Percentiles rank a stretch among this genome's conserved stretches.
These are phyloP conservation scores for Andrena bicolor DNA, from an alignment of 2,888 invertebrate genomes.

Conservation along the genomic window DNA sequence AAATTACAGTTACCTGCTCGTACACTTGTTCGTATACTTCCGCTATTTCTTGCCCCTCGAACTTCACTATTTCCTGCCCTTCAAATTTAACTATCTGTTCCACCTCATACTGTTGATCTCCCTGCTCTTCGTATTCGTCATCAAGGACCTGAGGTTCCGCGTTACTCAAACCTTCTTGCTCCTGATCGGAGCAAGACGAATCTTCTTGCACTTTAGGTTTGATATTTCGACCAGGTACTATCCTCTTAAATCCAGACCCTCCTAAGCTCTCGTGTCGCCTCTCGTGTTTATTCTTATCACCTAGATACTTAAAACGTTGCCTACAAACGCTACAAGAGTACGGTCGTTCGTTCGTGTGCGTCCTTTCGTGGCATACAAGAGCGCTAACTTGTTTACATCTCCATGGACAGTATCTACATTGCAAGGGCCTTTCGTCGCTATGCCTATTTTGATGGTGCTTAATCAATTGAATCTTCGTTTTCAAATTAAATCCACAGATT, in stretches of 20 bases:
- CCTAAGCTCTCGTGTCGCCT: slow-evolving; percentile 83
- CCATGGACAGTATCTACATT: slow-evolving; percentile 82
- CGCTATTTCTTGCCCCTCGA: slow-evolving; percentile 67
- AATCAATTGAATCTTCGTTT: slow-evolving; percentile 83
- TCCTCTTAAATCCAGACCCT: slow-evolving; percentile 83
- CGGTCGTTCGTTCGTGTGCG: slow-evolving; percentile 83
- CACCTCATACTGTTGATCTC: slow-evolving; percentile 60
- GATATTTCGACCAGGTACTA: slow-evolving; percentile 79
- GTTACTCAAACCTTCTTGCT: slow-evolving; percentile 60
- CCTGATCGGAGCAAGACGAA: slow-evolving; percentile 77
- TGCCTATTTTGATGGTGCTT: slow-evolving; percentile 84
- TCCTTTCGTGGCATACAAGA: slow-evolving; percentile 83
- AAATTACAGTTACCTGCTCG: slow-evolving; percentile 67
- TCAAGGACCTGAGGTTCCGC: slow-evolving; percentile 57
- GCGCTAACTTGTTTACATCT: slow-evolving; percentile 84
- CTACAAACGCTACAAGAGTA: slow-evolving; percentile 82
- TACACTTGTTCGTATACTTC: slow-evolving; percentile 75
- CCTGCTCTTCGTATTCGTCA: slow-evolving; percentile 66
- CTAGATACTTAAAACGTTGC: slow-evolving; percentile 83
- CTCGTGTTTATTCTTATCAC: slow-evolving; percentile 84
- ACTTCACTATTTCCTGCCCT: slow-evolving; percentile 68
- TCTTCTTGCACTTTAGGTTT: slow-evolving; percentile 71
- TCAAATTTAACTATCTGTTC: slow-evolving; percentile 69
- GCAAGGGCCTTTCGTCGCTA: slow-evolving; percentile 82
- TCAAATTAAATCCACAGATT: slow-evolving; percentile 82